Evolutionary conservation across 2,888 invertebrate genomes (phyloP).

Genomic region (Adela reaumurella): DNA sequence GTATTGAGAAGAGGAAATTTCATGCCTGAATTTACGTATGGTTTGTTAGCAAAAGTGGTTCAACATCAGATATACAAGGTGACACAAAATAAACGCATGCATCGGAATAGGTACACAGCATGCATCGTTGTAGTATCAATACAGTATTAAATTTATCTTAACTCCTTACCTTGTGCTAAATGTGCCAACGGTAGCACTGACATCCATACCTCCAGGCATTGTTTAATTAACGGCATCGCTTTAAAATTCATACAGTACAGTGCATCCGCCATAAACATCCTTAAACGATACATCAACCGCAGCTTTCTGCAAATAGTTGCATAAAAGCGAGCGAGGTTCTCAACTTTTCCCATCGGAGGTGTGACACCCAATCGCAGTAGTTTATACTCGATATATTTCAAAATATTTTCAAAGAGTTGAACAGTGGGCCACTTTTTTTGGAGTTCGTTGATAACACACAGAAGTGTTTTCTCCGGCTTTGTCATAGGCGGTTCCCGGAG

Average conservation of each 20-base stretch:
- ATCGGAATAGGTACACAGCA: not conserved
- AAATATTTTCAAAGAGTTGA: conserved; percentile 22
- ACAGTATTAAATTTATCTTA: not conserved
- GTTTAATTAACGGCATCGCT: conserved; percentile 32
- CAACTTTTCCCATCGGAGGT: conserved; percentile 32
- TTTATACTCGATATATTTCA: conserved; percentile 30
- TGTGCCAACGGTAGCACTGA: conserved; percentile 36
- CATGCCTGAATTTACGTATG: not conserved
- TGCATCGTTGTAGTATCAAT: not conserved
- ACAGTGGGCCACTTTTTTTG: conserved; percentile 14
- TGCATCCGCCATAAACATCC: conserved; percentile 39
- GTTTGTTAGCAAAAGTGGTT: not conserved
- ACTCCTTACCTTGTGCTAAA: conserved; percentile 31
- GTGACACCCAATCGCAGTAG: conserved; percentile 33
- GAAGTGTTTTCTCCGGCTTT: conserved; percentile 32
- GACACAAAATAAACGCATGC: too few species aligned
- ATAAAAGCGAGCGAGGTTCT: conserved; percentile 39
- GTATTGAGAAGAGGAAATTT: not conserved
- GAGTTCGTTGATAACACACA: conserved; percentile 28
- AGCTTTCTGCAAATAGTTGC: conserved; percentile 35
- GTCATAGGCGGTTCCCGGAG: conserved; percentile 35
- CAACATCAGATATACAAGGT: too few species aligned
- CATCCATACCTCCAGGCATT: conserved; percentile 41
- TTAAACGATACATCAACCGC: conserved; percentile 25
- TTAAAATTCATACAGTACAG: conserved; percentile 45